phyloP scores from a whole-genome alignment of 2,888 invertebrate genomes.

The Napeogenes sylphis region DNA sequence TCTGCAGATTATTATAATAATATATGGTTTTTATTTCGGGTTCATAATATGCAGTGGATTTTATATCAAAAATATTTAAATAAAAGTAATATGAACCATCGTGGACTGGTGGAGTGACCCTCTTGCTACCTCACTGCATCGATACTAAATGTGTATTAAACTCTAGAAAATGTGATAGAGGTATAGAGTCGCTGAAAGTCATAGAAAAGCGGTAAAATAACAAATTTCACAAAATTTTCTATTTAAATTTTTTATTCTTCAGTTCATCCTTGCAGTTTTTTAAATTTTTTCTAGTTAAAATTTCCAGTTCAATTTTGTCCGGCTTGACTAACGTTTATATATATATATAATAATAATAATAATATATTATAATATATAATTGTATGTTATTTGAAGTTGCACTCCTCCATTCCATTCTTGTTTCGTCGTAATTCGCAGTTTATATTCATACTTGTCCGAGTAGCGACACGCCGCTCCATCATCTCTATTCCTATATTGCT shows the following conservation, averaged over 20 bases:
- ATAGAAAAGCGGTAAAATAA: not conserved
- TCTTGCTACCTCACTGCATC: conserved; percentile 18
- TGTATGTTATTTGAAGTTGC: too few species aligned
- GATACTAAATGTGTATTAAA: conserved; percentile 34
- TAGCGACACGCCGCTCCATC: conserved; percentile 33
- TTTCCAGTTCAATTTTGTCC: too few species aligned
- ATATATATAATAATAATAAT: too few species aligned
- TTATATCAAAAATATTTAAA: too few species aligned
- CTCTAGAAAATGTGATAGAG: conserved; percentile 18
- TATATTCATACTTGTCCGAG: conserved; percentile 44
- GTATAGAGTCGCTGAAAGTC: conserved; percentile 6
- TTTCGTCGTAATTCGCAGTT: conserved; percentile 43
- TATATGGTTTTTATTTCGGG: too few species aligned
- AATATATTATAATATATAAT: too few species aligned
- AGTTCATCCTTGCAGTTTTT: too few species aligned
- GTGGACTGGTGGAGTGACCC: conserved; percentile 11
- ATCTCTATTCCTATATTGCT: conserved; percentile 33
- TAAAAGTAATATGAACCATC: conserved; percentile 15
- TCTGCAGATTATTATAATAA: not conserved
- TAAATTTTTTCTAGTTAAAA: too few species aligned
- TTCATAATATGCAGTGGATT: too few species aligned
- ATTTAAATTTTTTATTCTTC: too few species aligned
- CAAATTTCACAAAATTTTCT: not conserved
- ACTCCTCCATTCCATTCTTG: conserved; percentile 23
- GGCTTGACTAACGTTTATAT: too few species aligned